Base-by-base conservation (phyloP, 2,113 vertebrate genomes). In the Myotis lucifugus region DNA sequence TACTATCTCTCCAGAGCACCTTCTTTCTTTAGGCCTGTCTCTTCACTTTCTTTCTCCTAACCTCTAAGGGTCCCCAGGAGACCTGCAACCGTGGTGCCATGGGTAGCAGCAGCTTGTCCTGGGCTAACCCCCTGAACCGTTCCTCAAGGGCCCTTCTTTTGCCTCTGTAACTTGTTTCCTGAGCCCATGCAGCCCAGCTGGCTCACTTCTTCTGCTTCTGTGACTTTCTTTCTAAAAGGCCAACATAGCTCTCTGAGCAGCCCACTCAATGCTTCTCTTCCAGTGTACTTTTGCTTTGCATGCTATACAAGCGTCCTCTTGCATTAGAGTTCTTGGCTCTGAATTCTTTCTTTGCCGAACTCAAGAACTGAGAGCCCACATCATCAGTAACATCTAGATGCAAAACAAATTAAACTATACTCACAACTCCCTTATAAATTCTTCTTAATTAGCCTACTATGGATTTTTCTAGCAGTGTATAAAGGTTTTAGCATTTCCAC, bases 331-430 rank as follows among this genome's bases (percentile, higher is more conserved):
- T 21, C 46, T 77, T 77, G 29, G 46, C 48, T 77, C 74, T 77
- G 29, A n/a, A 52, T 77, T 52, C 74, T 29, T 52, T 11, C 29
- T n/a, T 69, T 77, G 74, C 29, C 1, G 15, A 77, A 52, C 74
- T 77, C 74, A 21, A 77, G 46, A 52, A 52, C 74, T 14, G 12
- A 77, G 74, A 77, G 48, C 48, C 74, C 74, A 77, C 48, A 77
- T n/a, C 48, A 29, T 32, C 4, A 32, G 48, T 77, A 77, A n/a
- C 74, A 52, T 76, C 27, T n/a, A 89, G 74, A 97, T 94, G 66
- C 79, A 95, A 95, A 79, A 69, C 93, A 96, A 96, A 84, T 96
- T 95, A 90, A 96, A 95, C 91, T 77, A 95, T 25, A 27, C 76
- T 91, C 95, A 82, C 32, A 85, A 25, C 29, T 61, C 37, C 77